Conservation (phyloP, 2,888 invertebrate species). For the Leptarthrus brevirostris region DNA sequence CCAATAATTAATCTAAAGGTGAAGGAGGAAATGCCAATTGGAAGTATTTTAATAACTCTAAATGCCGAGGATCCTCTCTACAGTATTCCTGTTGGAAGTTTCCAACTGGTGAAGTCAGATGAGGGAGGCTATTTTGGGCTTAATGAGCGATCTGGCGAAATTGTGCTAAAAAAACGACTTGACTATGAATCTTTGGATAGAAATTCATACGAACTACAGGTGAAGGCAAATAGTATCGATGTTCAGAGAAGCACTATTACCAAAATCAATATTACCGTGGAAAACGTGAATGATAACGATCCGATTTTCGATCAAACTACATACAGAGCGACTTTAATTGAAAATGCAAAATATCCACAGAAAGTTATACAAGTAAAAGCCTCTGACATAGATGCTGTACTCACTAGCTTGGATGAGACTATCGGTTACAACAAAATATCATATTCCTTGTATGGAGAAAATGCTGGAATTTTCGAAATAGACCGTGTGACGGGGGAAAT, state of each 20-base stretch:
- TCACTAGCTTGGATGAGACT: slow-evolving; percentile 70
- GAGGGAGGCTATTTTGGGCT: slow-evolving; percentile 70
- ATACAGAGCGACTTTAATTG: slow-evolving; percentile 77
- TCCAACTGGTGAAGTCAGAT: slow-evolving; percentile 71
- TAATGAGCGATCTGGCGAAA: slow-evolving; percentile 77
- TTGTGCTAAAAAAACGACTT: slow-evolving; percentile 77
- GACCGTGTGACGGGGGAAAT: slow-evolving; percentile 77
- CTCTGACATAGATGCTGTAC: slow-evolving; percentile 75
- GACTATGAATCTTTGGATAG: slow-evolving; percentile 81
- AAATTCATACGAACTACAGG: slow-evolving; percentile 69
- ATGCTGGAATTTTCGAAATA: slow-evolving; percentile 78
- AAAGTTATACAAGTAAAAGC: slow-evolving; percentile 77
- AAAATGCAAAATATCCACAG: slow-evolving; percentile 76
- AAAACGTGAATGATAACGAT: slow-evolving; percentile 82
- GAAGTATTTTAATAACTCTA: slow-evolving; percentile 76
- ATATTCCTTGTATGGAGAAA: slow-evolving; percentile 80
- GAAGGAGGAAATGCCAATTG: slow-evolving; percentile 82
- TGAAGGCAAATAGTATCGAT: slow-evolving; percentile 68
- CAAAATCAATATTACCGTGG: slow-evolving; percentile 76
- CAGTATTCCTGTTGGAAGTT: slow-evolving; percentile 72
- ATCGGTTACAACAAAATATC: slow-evolving; percentile 77
- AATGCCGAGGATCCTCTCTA: slow-evolving; percentile 79
- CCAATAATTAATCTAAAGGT: slow-evolving; percentile 76
- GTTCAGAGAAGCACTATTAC: slow-evolving; percentile 72
- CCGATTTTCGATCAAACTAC: slow-evolving; percentile 77